These are phyloP conservation scores for Sander vitreus DNA, from an alignment of 2,113 vertebrate genomes.

Conservation along the genomic window DNA sequence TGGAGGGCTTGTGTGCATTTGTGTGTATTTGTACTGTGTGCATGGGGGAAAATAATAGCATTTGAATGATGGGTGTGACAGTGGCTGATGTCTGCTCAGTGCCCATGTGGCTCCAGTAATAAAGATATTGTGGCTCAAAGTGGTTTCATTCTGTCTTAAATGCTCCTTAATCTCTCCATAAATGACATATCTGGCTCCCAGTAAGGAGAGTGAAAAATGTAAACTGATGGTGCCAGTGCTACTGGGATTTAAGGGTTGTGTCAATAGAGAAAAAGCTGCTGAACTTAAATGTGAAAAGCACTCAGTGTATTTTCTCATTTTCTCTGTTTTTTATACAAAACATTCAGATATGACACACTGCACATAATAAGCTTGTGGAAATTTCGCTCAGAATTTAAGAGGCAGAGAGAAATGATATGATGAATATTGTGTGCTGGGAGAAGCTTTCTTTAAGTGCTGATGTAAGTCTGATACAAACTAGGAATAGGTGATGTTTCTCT, in stretches of 20 bases:
- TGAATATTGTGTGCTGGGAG: conserved; percentile 19
- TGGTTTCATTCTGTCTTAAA: conserved; percentile 71
- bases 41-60: conserved; percentile 63
- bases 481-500: conserved; percentile 23
- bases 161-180: conserved; percentile 72
- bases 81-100: conserved; percentile 72
- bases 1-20: conserved; percentile 28
- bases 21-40: conserved; percentile 20
- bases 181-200: conserved; percentile 57
- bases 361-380: conserved; percentile 19
- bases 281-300: conserved; percentile 25
- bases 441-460: conserved; percentile 44
- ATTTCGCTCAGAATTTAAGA: conserved; percentile 36
- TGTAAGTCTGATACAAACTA: conserved; percentile 22
- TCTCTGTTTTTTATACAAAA: conserved; percentile 19
- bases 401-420: conserved; percentile 28
- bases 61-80: conserved; percentile 74
- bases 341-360: conserved; percentile 34
- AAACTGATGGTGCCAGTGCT: conserved; percentile 38
- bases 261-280: conserved; percentile 39
- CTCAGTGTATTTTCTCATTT: conserved; percentile 26
- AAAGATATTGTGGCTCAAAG: conserved; percentile 65
- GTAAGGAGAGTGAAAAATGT: conserved; percentile 63
- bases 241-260: conserved; percentile 40
- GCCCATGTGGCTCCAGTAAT: conserved; percentile 67